A percentile compares a stretch with the other conserved stretches of the same genome.
Conservation (phyloP, 2,113 vertebrate species). For the Tapirus terrestris region DNA sequence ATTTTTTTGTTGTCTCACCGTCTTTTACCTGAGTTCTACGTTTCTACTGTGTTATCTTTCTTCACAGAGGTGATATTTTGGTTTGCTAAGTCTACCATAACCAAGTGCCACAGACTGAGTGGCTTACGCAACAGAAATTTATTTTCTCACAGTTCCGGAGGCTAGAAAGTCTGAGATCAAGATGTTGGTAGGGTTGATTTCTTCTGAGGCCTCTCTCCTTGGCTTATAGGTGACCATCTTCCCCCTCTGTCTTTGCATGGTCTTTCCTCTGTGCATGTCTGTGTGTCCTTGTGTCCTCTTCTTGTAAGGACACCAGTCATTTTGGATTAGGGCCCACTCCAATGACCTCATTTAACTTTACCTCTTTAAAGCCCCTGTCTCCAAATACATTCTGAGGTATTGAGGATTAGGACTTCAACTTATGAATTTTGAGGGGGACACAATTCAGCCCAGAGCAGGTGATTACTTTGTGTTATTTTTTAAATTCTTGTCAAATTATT, state of each 20-base stretch:
- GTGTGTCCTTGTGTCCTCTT: neutral
- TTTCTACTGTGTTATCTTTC: neutral
- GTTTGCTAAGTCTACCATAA: neutral
- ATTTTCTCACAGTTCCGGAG: neutral
- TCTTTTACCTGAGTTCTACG: neutral
- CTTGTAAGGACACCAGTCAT: neutral
- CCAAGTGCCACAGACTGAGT: neutral
- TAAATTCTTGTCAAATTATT: neutral
- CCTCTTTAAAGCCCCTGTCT: neutral
- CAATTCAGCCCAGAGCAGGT: neutral
- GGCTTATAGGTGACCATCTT: neutral
- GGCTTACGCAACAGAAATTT: neutral
- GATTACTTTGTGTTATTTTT: neutral
- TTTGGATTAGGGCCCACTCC: neutral
- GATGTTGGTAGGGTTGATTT: neutral
- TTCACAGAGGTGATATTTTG: neutral
- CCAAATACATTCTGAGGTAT: neutral
- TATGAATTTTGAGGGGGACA: neutral
- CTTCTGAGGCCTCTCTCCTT: neutral
- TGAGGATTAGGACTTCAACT: neutral
- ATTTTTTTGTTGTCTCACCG: neutral
- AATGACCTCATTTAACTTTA: neutral
- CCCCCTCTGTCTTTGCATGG: neutral
- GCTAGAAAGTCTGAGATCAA: neutral
- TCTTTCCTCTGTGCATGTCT: neutral